Percentiles rank a stretch among this genome's conserved stretches.
Conservation (phyloP, 2,113 vertebrate genomes). For the Fregata magnificens region DNA sequence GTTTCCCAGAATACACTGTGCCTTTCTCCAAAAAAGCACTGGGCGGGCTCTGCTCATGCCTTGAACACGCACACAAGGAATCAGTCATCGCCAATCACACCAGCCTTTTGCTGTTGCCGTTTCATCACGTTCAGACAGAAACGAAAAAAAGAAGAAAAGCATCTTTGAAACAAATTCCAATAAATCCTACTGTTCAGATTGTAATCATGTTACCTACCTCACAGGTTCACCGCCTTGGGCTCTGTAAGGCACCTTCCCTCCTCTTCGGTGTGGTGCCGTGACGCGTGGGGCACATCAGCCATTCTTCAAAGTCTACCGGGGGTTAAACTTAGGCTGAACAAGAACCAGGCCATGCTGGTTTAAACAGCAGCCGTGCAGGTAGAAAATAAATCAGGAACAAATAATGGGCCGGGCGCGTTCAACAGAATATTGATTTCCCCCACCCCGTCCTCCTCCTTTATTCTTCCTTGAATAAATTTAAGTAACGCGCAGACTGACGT, state of each 20-base stretch:
- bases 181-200: not conserved
- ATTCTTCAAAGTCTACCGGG: not conserved
- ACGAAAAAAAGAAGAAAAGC: not conserved
- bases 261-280: rapidly evolving
- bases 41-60: not conserved
- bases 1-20: not conserved
- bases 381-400: not conserved
- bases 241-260: not conserved
- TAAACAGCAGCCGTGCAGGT: not conserved
- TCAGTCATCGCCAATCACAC: not conserved
- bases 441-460: not conserved
- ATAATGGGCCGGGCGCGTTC: not conserved
- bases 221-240: not conserved
- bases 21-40: not conserved
- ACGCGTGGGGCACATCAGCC: not conserved
- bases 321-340: not conserved
- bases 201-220: slow-evolving; percentile 34
- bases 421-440: not conserved
- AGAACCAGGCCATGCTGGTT: not conserved
- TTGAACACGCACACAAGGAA: not conserved
- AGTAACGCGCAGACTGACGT: rapidly evolving
- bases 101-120: not conserved
- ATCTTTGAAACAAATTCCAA: not conserved
- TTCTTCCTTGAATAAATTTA: not conserved
- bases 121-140: not conserved